Evolutionary conservation across 2,888 invertebrate genomes (phyloP).

Genomic region (Antheraea assamensis): DNA sequence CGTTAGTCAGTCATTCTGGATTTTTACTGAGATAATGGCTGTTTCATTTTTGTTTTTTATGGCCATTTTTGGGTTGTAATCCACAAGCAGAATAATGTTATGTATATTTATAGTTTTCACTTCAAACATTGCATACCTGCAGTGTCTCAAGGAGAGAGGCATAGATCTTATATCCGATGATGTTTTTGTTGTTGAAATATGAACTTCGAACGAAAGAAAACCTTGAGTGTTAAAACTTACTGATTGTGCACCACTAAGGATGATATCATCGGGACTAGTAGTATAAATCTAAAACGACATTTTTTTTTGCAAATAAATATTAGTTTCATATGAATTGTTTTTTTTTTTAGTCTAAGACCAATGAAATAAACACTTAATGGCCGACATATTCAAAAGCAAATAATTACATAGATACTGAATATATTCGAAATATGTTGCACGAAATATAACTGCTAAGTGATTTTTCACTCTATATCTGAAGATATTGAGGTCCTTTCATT

Average conservation of each 20-base stretch:
- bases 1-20: too few relatives aligned
- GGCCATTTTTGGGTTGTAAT: too few relatives aligned
- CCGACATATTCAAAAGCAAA: too few relatives aligned
- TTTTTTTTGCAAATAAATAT: too few relatives aligned
- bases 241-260: slow-evolving; percentile 55
- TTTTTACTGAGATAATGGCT: too few relatives aligned
- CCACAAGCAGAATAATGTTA: too few relatives aligned
- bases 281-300: slow-evolving; percentile 61
- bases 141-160: slow-evolving; percentile 58
- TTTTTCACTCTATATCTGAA: too few relatives aligned
- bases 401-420: too few relatives aligned
- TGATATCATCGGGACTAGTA: slow-evolving; percentile 67
- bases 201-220: slow-evolving; percentile 59
- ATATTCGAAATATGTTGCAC: not conserved
- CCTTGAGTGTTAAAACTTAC: slow-evolving; percentile 55
- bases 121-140: slow-evolving; percentile 52
- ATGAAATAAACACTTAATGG: not conserved
- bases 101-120: too few relatives aligned
- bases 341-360: not conserved
- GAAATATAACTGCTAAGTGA: too few relatives aligned
- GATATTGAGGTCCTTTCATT: not conserved
- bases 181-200: slow-evolving; percentile 65
- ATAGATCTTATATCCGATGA: slow-evolving; percentile 52
- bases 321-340: not conserved
- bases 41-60: too few relatives aligned